phyloP scores from a whole-genome alignment of 2,797 vertebrate species.

The Falco cherrug region DNA sequence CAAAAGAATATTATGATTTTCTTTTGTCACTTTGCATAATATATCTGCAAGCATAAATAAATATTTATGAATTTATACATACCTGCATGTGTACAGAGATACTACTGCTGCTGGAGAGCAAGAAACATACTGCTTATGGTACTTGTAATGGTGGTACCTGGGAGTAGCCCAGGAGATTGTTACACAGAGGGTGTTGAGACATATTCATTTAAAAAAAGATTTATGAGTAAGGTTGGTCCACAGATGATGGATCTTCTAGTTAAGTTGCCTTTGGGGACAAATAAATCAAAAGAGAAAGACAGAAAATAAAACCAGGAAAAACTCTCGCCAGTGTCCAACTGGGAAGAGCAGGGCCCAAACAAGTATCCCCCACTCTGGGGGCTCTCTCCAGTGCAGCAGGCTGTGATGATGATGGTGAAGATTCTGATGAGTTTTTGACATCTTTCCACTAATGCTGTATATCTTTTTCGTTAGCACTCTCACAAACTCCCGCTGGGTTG shows the following conservation, averaged over 20 bases:
- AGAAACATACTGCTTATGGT: not conserved
- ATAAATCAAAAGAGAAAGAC: not conserved
- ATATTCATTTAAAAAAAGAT: not conserved
- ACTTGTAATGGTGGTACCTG: not conserved
- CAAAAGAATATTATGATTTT: not conserved
- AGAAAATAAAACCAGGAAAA: not conserved
- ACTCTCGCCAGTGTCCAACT: not conserved
- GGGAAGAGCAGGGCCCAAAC: not conserved
- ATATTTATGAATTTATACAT: not conserved
- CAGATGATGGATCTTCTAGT: not conserved
- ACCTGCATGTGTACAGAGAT: not conserved
- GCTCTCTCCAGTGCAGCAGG: not conserved
- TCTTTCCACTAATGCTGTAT: not conserved
- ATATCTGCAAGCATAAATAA: not conserved
- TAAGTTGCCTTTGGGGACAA: not conserved
- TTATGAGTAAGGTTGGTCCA: not conserved
- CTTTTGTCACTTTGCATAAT: not conserved
- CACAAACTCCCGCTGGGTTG: not conserved
- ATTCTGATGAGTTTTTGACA: not conserved
- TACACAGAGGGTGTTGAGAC: not conserved
- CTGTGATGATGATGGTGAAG: not conserved
- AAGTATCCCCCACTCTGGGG: not conserved
- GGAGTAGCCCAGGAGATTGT: not conserved
- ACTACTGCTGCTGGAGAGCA: not conserved
- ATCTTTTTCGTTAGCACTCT: not conserved